phyloP scores from a whole-genome alignment of 2,888 invertebrate species.

The Dioctria linearis region DNA sequence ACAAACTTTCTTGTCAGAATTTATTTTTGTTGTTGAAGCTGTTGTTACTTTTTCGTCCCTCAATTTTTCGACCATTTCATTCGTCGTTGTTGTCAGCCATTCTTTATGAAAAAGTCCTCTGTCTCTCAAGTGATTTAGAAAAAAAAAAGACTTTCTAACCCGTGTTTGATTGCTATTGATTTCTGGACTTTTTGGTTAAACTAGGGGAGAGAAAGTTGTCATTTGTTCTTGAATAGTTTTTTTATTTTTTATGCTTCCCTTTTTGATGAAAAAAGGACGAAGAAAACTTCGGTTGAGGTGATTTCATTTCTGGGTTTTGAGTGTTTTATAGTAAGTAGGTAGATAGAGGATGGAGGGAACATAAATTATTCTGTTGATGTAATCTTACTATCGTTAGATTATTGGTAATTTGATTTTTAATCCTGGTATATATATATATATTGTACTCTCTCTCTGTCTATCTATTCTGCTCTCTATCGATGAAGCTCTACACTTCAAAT shows the following conservation, averaged over 20 bases:
- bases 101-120: conserved; percentile 17
- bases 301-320: too few relatives aligned
- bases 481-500: too few relatives aligned
- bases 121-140: not conserved
- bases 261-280: too few relatives aligned
- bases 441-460: too few relatives aligned
- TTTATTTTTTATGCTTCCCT: not conserved
- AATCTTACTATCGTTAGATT: too few relatives aligned
- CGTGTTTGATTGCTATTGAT: conserved; percentile 48
- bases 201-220: conserved; percentile 10
- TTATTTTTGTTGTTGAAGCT: conserved; percentile 52
- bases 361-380: too few relatives aligned
- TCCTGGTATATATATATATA: too few relatives aligned
- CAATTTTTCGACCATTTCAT: conserved; percentile 51
- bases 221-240: conserved; percentile 8
- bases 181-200: conserved; percentile 33
- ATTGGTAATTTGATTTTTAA: too few relatives aligned
- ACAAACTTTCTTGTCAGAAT: conserved; percentile 58
- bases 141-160: conserved; percentile 9
- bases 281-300: too few relatives aligned
- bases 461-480: too few relatives aligned
- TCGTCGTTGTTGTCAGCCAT: conserved; percentile 8
- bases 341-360: too few relatives aligned
- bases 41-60: conserved; percentile 40
- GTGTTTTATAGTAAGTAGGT: too few relatives aligned